phyloP scores from a whole-genome alignment of 1,140 invertebrate species.

The Muscidifurax raptorellus region DNA sequence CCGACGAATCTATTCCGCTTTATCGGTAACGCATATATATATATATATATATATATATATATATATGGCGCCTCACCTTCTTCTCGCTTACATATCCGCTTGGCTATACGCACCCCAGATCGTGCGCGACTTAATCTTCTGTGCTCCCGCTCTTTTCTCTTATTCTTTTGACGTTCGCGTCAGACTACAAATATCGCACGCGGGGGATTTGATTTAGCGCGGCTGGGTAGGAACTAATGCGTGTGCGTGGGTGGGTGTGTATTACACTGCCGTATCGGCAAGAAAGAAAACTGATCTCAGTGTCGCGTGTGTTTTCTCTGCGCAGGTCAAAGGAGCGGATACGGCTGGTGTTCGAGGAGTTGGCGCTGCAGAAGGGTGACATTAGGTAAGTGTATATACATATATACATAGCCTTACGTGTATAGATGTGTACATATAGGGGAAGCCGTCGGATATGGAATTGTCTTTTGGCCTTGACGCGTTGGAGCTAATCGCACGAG shows the following conservation, averaged over 20 bases:
- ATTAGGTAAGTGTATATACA: constrained; percentile 75
- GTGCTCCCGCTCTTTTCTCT: neutral
- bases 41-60: no score
- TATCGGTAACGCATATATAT: constrained; percentile 8
- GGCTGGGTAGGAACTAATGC: neutral
- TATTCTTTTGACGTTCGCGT: constrained; percentile 14
- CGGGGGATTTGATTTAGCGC: constrained; percentile 9
- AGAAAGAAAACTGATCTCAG: neutral
- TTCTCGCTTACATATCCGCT: no score
- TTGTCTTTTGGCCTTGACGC: neutral
- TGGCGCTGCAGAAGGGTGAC: constrained; percentile 81
- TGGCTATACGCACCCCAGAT: neutral
- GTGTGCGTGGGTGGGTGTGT: neutral
- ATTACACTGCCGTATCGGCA: no score
- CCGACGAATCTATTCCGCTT: constrained; percentile 36
- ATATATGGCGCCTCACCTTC: no score
- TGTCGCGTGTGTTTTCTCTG: constrained; percentile 62
- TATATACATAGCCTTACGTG: neutral
- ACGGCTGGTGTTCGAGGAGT: constrained; percentile 80
- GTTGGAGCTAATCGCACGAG: no score
- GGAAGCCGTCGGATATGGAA: no score
- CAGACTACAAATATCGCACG: neutral
- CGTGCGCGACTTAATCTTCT: neutral
- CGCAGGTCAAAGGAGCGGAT: constrained; percentile 80
- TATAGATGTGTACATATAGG: no score